A percentile compares a stretch with the other conserved stretches of the same genome.
phyloP scores from a whole-genome alignment of 2,888 invertebrate species.

The Brachypalpus laphriformis region DNA sequence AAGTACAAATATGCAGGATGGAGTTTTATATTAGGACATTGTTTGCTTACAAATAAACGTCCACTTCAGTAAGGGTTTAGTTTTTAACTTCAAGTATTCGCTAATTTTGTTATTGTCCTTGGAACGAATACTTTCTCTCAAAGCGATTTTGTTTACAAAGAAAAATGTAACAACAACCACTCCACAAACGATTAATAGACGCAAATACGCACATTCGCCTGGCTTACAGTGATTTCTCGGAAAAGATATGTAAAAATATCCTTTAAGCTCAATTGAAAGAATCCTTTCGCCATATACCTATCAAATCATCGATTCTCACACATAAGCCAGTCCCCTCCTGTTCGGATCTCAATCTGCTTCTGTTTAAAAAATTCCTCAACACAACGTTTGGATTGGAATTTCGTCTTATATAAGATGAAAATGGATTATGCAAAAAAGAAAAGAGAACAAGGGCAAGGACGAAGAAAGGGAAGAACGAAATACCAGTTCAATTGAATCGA shows the following conservation, averaged over 20 bases:
- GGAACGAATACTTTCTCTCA: no score
- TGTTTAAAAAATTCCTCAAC: conserved; percentile 9
- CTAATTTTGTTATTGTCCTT: no score
- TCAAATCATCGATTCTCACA: conserved; percentile 33
- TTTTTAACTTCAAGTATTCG: no score
- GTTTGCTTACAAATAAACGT: no score
- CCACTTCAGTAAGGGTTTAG: no score
- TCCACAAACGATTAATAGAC: neutral
- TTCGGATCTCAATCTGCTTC: neutral
- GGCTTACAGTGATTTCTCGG: neutral
- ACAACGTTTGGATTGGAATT: conserved; percentile 23
- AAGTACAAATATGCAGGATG: no score
- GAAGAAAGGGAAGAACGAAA: neutral
- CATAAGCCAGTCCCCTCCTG: conserved; percentile 19
- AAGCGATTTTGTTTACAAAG: no score
- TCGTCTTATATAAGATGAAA: conserved; percentile 20
- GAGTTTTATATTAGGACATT: no score
- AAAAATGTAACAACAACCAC: no score
- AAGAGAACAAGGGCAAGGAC: conserved; percentile 1
- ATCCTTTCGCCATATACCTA: conserved; percentile 6
- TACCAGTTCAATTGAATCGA: conserved; percentile 45
- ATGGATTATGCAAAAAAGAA: conserved; percentile 30
- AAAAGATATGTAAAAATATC: conserved; percentile 4
- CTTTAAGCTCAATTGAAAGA: conserved; percentile 18
- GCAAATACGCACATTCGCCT: neutral